Base-by-base conservation (phyloP, 2,888 invertebrate genomes). In the Beris morrisii region DNA sequence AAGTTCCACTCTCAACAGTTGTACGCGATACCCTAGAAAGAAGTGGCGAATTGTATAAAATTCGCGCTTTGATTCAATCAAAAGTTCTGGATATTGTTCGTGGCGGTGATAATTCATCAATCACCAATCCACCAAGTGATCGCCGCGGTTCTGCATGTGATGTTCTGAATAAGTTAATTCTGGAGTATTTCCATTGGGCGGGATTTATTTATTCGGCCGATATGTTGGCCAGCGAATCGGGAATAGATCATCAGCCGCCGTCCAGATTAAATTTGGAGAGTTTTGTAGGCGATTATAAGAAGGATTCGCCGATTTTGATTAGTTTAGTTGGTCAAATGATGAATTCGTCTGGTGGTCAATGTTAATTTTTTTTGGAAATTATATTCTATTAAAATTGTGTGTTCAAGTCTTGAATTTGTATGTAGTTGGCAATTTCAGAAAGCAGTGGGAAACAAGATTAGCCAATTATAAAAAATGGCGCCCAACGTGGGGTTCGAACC, bases 131-230 rank as follows among this genome's bases (percentile, higher is more conserved):
- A n/a, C 38, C 32, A 2, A 6, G 22, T 12, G 28, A 32, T 12
- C 13, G 31, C n/a, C 30, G 3, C 12, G 48, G 28, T 6, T 22
- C 61, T 28, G 38, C 66, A 4, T 43, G 58, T 4, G 45, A 43
- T 12, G 5, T 68, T 1, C 15, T 66, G 4, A 66, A 68, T 59
- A 53, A 58, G 22, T 12, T 68, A 3, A 68, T 68, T 44, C 11
- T 66, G 28, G 68, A 68, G 44, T 68, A 68, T 64, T 66, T 66
- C 4, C 43, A 66, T 30, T 68, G 66, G 66, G 50, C 59, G 12
- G 52, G 45, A 12, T 64, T 61, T 30, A 53, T 38, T 12, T 68
- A 68, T 48, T 48, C 68, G 15, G 30, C 9, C 0, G 54, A 54
- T 12, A 66, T 68, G 68, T 46, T 68, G 28, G 13, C 38, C 1